Evolutionary conservation across 37 sponge, comb jelly and placozoan species (phyloP).

Genomic region (Diacarnus erythraeanus): DNA sequence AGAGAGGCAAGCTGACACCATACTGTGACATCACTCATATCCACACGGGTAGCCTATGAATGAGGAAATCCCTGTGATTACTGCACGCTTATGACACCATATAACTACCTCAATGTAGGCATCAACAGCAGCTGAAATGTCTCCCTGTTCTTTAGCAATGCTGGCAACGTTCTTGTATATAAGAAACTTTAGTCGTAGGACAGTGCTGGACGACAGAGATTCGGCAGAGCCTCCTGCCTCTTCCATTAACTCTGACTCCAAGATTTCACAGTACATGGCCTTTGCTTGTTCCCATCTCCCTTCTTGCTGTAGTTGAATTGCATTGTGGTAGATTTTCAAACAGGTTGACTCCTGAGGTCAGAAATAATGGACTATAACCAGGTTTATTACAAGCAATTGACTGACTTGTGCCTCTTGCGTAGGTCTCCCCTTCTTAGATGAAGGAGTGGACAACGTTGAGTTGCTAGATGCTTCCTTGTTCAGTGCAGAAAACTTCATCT

Average conservation of each 20-base stretch:
- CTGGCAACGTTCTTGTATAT: constrained; percentile 60
- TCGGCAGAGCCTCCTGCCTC: constrained; percentile 3
- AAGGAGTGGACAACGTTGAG: constrained; percentile 9
- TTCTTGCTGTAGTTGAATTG: constrained; percentile 56
- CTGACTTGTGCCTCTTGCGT: constrained; percentile 69
- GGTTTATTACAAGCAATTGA: background rate
- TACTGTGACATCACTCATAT: constrained; percentile 51
- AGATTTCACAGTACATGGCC: constrained; percentile 56
- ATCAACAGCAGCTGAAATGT: constrained; percentile 55
- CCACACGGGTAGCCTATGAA: constrained; percentile 49
- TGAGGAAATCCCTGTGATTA: background rate
- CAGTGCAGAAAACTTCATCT: constrained; percentile 64
- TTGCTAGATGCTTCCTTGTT: constrained; percentile 51
- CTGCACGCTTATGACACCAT: background rate
- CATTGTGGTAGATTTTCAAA: constrained; percentile 57
- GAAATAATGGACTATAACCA: background rate
- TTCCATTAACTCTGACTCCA: constrained; percentile 54
- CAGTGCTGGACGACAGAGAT: background rate
- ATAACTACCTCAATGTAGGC: constrained; percentile 57
- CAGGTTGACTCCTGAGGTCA: constrained; percentile 56
- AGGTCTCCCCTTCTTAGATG: constrained; percentile 36
- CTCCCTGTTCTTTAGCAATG: constrained; percentile 57
- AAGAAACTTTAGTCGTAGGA: constrained; percentile 56
- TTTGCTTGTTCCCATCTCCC: constrained; percentile 44
- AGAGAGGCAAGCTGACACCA: constrained; percentile 63